phyloP scores from a whole-genome alignment of 2,113 vertebrate species.

The Oryzias javanicus region DNA sequence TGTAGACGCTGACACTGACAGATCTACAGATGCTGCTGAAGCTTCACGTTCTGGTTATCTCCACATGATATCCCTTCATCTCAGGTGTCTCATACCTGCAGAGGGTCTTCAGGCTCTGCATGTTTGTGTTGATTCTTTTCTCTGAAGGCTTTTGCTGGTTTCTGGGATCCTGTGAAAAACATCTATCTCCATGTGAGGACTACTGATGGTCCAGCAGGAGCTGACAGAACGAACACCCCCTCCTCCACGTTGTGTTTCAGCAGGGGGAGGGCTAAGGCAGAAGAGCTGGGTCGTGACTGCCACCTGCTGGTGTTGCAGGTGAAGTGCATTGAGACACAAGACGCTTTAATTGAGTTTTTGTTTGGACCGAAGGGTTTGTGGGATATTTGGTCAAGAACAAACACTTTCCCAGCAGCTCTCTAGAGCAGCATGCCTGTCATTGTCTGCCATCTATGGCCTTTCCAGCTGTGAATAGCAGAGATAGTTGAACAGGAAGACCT shows the following conservation, averaged over 20 bases:
- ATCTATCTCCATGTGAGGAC: constrained; percentile 51
- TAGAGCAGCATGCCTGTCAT: constrained; percentile 7
- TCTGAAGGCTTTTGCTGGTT: constrained; percentile 37
- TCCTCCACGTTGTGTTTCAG: constrained; percentile 57
- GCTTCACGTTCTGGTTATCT: constrained; percentile 40
- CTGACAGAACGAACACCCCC: constrained; percentile 54
- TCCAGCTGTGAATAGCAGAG: constrained; percentile 31
- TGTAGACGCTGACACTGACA: constrained; percentile 39
- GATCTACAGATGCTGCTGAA: constrained; percentile 35
- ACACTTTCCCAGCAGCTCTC: constrained; percentile 20
- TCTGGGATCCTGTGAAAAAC: constrained; percentile 53
- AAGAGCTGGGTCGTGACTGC: constrained; percentile 52
- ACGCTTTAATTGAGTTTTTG: constrained; percentile 11
- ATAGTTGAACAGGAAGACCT: constrained; percentile 57
- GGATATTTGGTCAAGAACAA: constrained; percentile 1
- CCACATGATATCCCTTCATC: too few species aligned
- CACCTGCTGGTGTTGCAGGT: constrained; percentile 59
- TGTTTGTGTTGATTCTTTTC: too few species aligned
- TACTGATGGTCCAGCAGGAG: constrained; percentile 43
- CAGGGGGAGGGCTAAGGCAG: constrained; percentile 39
- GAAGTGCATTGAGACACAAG: constrained; percentile 27
- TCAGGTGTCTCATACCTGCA: too few species aligned
- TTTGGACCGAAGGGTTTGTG: not conserved
- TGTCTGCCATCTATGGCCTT: constrained; percentile 36
- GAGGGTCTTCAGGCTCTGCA: too few species aligned